Conservation (phyloP, 2,797 vertebrate species). For the Microchirus variegatus region DNA sequence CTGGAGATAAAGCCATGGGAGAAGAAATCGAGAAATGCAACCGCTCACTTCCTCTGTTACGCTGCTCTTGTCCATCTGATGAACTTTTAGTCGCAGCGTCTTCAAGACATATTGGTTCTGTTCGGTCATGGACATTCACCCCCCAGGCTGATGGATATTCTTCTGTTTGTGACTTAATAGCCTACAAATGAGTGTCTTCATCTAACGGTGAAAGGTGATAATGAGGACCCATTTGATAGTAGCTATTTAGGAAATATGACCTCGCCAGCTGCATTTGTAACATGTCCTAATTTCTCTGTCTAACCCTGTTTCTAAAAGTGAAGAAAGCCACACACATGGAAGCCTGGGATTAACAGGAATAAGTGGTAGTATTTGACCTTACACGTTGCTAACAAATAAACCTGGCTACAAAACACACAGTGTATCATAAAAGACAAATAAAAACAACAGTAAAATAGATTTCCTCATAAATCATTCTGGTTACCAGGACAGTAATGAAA, state of each 20-base stretch:
- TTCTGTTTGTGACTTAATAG: slow-evolving; percentile 23
- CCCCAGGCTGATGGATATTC: slow-evolving; percentile 17
- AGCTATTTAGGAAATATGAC: slow-evolving; percentile 33
- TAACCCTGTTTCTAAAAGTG: slow-evolving; percentile 16
- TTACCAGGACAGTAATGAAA: slow-evolving; percentile 68
- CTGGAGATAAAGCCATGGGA: slow-evolving; percentile 14
- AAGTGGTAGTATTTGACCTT: slow-evolving; percentile 62
- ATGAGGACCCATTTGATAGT: background rate
- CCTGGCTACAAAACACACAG: slow-evolving; percentile 59
- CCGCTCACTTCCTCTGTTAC: slow-evolving; percentile 21
- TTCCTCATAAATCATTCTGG: slow-evolving; percentile 72
- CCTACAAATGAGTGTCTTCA: slow-evolving; percentile 27
- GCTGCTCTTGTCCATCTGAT: slow-evolving; percentile 21
- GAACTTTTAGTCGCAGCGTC: slow-evolving; percentile 10
- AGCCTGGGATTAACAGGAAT: slow-evolving; percentile 33
- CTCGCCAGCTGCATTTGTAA: background rate
- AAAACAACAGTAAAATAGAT: slow-evolving; percentile 76
- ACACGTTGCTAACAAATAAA: slow-evolving; percentile 65
- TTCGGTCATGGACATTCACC: slow-evolving; percentile 25
- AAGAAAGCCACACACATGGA: slow-evolving; percentile 6
- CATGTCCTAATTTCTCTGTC: slow-evolving; percentile 13
- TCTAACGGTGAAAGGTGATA: slow-evolving; percentile 21
- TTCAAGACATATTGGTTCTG: slow-evolving; percentile 3
- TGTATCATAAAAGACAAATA: slow-evolving; percentile 76
- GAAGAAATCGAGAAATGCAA: slow-evolving; percentile 29